Percentiles rank a stretch among this genome's conserved stretches.
These are phyloP conservation scores for Drosophila leontia DNA, from an alignment of 1,140 invertebrate species.

Conservation along the genomic window DNA sequence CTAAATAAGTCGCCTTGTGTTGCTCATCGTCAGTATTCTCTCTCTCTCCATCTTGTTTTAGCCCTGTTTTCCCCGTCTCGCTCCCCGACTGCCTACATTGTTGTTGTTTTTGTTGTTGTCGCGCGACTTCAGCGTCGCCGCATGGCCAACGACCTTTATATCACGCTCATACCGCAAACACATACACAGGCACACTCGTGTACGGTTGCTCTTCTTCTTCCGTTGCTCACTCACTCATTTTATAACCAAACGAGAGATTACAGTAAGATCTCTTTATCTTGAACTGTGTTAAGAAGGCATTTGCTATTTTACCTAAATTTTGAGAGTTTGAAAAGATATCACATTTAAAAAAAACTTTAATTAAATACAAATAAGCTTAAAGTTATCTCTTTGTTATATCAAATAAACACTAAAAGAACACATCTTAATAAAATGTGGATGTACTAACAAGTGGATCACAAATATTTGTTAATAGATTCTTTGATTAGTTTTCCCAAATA, in stretches of 20 bases:
- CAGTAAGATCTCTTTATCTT: constrained; percentile 1
- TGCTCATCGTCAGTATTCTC: constrained; percentile 41
- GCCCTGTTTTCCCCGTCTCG: constrained; percentile 17
- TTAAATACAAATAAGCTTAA: no score
- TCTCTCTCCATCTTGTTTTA: constrained; percentile 19
- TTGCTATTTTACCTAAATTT: not conserved
- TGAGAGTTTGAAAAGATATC: not conserved
- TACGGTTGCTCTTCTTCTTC: constrained; percentile 52
- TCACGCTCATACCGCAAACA: constrained; percentile 50
- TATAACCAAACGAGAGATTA: constrained; percentile 34
- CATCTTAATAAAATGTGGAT: no score
- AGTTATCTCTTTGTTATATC: not conserved
- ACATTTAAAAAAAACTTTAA: not conserved
- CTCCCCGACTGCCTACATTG: constrained; percentile 52
- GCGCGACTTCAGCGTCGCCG: constrained; percentile 71
- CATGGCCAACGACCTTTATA: constrained; percentile 82
- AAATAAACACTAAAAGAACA: no score
- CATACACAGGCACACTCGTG: constrained; percentile 26
- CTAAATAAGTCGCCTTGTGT: constrained; percentile 72
- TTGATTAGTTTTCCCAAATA: no score
- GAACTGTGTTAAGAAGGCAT: no score
- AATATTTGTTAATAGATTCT: no score
- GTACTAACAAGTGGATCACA: no score
- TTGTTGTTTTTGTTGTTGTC: constrained; percentile 53
- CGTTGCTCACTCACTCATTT: constrained; percentile 57